Base-by-base conservation (phyloP, 1,140 invertebrate genomes). In the Drosophila sproati region DNA sequence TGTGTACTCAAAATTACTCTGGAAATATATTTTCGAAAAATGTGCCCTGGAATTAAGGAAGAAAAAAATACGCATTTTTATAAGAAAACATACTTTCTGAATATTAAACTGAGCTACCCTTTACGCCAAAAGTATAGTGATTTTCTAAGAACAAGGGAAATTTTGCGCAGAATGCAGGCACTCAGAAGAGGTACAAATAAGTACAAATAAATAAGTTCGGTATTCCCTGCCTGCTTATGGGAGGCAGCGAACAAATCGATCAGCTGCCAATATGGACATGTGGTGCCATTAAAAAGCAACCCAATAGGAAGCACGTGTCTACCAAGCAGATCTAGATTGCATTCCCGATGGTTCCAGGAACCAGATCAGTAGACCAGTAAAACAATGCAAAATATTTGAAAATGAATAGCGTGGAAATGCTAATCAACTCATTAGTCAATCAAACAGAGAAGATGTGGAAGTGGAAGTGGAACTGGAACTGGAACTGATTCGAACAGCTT, bases 371-470 rank as follows among this genome's bases (percentile, higher is more conserved):
- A 10, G 3, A 51, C 45, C 55, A 55, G 43, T 37, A 64, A 54
- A 54, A 41, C 32, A 50, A 52, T 20, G 47, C 51, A 67, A 52
- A 66, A 48, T 56, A 85, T 87, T 87, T 87, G 80, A 87, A 87
- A 88, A 87, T 47, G 51, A 43, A 50, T 5, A 39, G 59, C 62
- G 62, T 64, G 55, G 71, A 79, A 74, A 88, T 77, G 69, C 54
- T 87, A 83, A 87, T 87, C 82, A 82, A 87, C 83, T 87, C 83
- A 87, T 87, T 88, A 87, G 83, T 88, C 72, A 87, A 77, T 70
- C 83, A 82, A 71, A 77, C 48, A 48, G 29, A 63, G 57, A 62
- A 7, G 7, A 12, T 43, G 6, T 37, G 12, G n/a, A 12, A 29
- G 12, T 52, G 51, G n/a, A 35, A 52, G 3, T 56, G 4, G 1